These are phyloP conservation scores for Desmophyllum pertusum DNA, from an alignment of 92 coral and sea anemone genomes.

Conservation along the genomic window DNA sequence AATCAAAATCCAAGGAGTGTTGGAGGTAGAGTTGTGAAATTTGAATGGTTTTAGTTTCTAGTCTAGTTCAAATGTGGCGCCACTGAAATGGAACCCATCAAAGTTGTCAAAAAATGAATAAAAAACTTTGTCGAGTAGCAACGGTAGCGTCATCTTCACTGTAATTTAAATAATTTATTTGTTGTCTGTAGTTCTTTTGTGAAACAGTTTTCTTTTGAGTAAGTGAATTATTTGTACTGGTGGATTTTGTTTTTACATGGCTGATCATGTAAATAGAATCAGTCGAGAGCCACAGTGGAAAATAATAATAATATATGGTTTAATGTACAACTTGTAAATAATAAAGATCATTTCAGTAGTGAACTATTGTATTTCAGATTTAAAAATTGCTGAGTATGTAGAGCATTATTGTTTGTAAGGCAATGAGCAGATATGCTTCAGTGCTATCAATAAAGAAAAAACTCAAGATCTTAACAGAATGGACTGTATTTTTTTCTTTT, in stretches of 20 bases:
- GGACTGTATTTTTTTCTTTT: not conserved
- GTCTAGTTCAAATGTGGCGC: too few relatives aligned
- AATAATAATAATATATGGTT: constrained; percentile 37
- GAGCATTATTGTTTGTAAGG: constrained; percentile 27
- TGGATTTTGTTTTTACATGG: not conserved
- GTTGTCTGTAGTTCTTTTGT: not conserved
- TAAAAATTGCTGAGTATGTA: constrained; percentile 18
- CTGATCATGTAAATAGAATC: constrained; percentile 5
- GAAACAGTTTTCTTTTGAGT: constrained; percentile 8
- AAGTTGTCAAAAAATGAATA: too few relatives aligned
- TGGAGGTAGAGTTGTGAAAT: too few relatives aligned
- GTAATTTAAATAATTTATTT: constrained; percentile 27
- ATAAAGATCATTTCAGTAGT: constrained; percentile 31
- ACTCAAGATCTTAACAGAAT: not conserved
- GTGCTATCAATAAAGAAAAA: constrained; percentile 29
- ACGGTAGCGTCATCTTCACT: too few relatives aligned
- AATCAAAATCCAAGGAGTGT: too few relatives aligned
- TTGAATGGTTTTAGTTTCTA: too few relatives aligned
- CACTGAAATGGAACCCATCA: too few relatives aligned
- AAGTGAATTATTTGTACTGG: constrained; percentile 6
- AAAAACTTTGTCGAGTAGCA: too few relatives aligned
- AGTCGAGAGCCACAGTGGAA: constrained; percentile 21
- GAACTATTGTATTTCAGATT: constrained; percentile 31
- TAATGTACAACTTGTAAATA: constrained; percentile 46
- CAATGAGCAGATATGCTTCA: constrained; percentile 24